These are phyloP conservation scores for Dascillus cervinus DNA, from an alignment of 2,888 invertebrate species.

Conservation along the genomic window DNA sequence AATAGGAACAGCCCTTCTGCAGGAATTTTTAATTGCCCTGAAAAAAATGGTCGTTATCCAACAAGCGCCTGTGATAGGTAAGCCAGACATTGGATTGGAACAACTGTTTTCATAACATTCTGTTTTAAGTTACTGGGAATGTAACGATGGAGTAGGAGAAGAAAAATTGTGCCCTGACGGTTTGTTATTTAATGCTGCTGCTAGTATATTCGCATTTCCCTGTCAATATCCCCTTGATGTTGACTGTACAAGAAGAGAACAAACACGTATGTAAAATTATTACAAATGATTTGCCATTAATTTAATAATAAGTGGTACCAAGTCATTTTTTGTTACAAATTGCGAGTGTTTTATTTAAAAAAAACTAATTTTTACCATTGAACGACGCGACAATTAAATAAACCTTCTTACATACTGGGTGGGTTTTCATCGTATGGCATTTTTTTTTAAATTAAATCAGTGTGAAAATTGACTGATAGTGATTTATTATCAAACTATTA, in stretches of 20 bases:
- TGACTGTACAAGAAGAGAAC: slow-evolving; percentile 61
- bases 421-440: too few species aligned
- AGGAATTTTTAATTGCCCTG: slow-evolving; percentile 52
- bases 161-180: slow-evolving; percentile 79
- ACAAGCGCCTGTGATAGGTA: slow-evolving; percentile 62
- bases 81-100: slow-evolving; percentile 2
- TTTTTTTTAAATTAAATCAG: too few species aligned
- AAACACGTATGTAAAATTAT: slow-evolving; percentile 52
- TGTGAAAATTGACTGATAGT: too few species aligned
- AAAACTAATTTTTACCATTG: too few species aligned
- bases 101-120: slow-evolving; percentile 2
- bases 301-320: too few species aligned
- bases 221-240: slow-evolving; percentile 82
- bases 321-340: too few species aligned
- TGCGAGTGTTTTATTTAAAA: too few species aligned
- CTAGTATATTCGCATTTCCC: slow-evolving; percentile 59
- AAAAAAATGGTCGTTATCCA: slow-evolving; percentile 62
- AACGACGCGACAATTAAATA: too few species aligned
- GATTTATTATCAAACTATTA: too few species aligned
- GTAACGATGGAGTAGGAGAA: slow-evolving; percentile 62
- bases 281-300: too few species aligned
- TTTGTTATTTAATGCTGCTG: slow-evolving; percentile 66
- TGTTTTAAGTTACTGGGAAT: slow-evolving; percentile 41
- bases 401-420: too few species aligned
- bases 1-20: too few species aligned